Base-by-base conservation (phyloP, 2,888 invertebrate genomes). In the Timema podura region DNA sequence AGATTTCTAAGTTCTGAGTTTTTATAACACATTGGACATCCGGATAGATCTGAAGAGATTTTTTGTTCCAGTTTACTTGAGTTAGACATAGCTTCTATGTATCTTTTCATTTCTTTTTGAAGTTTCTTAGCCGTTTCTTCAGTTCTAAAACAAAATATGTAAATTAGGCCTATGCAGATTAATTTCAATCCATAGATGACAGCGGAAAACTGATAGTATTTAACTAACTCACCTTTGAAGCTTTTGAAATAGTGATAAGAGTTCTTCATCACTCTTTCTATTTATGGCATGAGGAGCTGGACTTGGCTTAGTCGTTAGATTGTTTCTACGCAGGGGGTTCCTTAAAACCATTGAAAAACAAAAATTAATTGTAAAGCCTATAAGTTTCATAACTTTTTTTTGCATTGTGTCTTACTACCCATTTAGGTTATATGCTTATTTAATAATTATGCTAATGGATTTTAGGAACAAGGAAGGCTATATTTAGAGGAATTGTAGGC, bases 81-180 rank as follows among this genome's bases (percentile, higher is more conserved):
- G 73, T 77, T 77, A 10, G 75, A 67, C 16, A 82, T 76, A 68
- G 79, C 76, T 51, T 78, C 79, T 59, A 79, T 73, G 71, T 82
- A 81, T 30, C 78, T 80, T 71, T 81, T 83, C 74, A 80, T 79
- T 73, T 82, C 81, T 73, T 82, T 83, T 6, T 77, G 79, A 65
- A 83, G 75, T 68, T 76, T 78, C 70, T 78, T 79, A 46, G 80
- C 78, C 16, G 78, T 77, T 47, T 78, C 80, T 74, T 82, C 81
- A 49, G 79, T 75, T 69, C 82, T 82, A 73, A 57, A 67, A 47
- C 49, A 44, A 57, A 70, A 51, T 46, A 68, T 46, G 49, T 48
- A 49, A 65, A 46, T 46, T 6, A 8, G 44, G 44, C 45, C 45
- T 13, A 46, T 30, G 30, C 30, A 30, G 30, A 30, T 30, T 30